Conservation (phyloP, 2,888 invertebrate species). For the Cataglyphis rosenhaueri region DNA sequence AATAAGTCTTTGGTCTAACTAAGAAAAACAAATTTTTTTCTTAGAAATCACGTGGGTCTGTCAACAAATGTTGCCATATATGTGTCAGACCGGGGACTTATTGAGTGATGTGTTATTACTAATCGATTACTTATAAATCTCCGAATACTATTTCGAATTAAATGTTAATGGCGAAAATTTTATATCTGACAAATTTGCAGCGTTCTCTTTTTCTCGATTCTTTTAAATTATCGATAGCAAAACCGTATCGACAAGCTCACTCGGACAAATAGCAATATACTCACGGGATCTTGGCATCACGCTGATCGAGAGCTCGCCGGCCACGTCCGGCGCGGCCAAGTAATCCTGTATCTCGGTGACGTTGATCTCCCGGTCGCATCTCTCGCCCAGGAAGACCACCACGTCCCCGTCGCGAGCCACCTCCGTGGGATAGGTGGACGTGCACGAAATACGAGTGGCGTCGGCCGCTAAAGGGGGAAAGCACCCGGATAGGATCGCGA, state of each 20-base stretch:
- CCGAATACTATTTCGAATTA: background rate
- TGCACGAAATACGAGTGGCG: slow-evolving; percentile 69
- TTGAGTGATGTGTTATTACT: background rate
- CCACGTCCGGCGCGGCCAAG: slow-evolving; percentile 72
- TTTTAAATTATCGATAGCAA: background rate
- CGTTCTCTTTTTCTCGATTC: background rate
- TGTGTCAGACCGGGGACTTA: no score
- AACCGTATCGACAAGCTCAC: background rate
- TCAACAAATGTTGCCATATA: no score
- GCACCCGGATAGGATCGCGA: slow-evolving; percentile 79
- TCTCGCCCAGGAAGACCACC: slow-evolving; percentile 80
- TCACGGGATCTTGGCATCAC: slow-evolving; percentile 80
- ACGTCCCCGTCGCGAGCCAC: slow-evolving; percentile 71
- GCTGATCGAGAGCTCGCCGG: slow-evolving; percentile 73
- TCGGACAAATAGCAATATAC: slow-evolving; percentile 57
- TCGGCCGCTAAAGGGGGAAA: slow-evolving; percentile 75
- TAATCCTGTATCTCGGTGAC: slow-evolving; percentile 79
- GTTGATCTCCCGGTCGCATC: slow-evolving; percentile 77
- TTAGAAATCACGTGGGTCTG: no score
- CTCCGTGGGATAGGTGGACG: slow-evolving; percentile 61
- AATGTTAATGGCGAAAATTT: background rate
- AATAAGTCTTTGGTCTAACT: no score
- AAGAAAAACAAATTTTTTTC: no score
- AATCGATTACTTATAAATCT: background rate
- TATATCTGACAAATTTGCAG: background rate